Conservation (phyloP, 2,888 invertebrate genomes). For the Pyrrhosoma nymphula region DNA sequence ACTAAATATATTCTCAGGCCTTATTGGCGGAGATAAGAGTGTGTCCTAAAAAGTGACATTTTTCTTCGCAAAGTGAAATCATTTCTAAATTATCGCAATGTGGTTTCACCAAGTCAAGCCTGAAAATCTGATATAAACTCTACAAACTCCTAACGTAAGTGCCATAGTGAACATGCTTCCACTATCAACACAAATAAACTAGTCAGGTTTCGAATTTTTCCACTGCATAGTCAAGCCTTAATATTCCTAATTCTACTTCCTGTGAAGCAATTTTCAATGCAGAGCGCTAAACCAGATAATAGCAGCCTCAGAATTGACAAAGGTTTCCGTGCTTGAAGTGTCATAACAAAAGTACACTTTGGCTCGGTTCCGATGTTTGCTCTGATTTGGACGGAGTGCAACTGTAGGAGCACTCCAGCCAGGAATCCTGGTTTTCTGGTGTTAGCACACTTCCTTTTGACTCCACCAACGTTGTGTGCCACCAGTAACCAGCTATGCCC, state of each 20-base stretch:
- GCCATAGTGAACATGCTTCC: too few relatives aligned
- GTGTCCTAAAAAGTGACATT: too few relatives aligned
- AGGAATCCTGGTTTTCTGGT: not conserved
- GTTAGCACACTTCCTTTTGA: constrained; percentile 4
- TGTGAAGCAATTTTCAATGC: not conserved
- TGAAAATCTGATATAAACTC: too few relatives aligned
- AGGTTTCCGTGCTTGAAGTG: not conserved
- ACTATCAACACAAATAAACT: too few relatives aligned
- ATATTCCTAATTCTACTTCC: too few relatives aligned
- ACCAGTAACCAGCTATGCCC: constrained; percentile 15
- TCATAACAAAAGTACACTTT: not conserved
- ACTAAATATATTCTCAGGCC: too few relatives aligned
- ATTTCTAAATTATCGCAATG: too few relatives aligned
- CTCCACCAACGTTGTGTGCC: not conserved
- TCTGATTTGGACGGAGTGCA: not conserved
- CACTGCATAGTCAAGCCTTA: too few relatives aligned
- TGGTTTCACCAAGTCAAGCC: too few relatives aligned
- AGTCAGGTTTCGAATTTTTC: not conserved
- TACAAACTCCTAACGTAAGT: too few relatives aligned
- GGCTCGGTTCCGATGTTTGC: not conserved
- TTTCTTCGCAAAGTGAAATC: too few relatives aligned
- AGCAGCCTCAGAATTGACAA: not conserved
- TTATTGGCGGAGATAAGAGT: too few relatives aligned
- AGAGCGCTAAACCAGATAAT: not conserved
- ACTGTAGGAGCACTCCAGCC: not conserved